phyloP scores from a whole-genome alignment of 2,113 vertebrate genomes.

The Elachura formosa region DNA sequence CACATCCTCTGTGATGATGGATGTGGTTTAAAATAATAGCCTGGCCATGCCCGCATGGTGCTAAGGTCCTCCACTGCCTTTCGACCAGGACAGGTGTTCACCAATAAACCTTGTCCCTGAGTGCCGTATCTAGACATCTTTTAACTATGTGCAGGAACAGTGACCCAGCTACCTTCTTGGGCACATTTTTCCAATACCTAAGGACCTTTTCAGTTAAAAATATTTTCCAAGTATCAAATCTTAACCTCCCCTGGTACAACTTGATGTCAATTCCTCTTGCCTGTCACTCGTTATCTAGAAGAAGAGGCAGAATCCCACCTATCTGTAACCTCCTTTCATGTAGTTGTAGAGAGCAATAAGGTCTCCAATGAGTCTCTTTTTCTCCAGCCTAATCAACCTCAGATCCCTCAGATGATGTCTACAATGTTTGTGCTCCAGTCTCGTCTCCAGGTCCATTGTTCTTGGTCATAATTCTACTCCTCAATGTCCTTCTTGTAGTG shows the following conservation, averaged over 20 bases:
- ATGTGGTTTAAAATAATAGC: background rate
- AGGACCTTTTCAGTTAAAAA: background rate
- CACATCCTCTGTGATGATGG: accelerated
- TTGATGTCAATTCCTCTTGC: background rate
- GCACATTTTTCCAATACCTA: background rate
- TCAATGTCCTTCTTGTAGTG: background rate
- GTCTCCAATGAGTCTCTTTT: background rate
- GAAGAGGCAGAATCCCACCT: background rate
- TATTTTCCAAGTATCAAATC: background rate
- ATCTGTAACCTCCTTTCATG: background rate
- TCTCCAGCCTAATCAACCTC: background rate
- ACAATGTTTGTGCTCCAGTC: background rate
- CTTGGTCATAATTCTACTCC: too few relatives aligned
- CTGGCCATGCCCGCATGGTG: background rate
- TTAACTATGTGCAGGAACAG: background rate
- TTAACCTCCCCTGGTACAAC: background rate
- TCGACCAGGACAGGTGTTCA: background rate
- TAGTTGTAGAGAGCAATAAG: background rate
- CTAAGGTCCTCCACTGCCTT: background rate
- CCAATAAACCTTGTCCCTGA: background rate
- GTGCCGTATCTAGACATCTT: background rate
- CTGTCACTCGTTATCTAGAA: background rate
- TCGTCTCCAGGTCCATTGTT: background rate
- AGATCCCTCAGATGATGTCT: background rate
- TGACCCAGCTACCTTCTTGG: background rate